A percentile compares a stretch with the other conserved stretches of the same genome.
Conservation (phyloP, 2,113 vertebrate genomes). For the Siniperca chuatsi region DNA sequence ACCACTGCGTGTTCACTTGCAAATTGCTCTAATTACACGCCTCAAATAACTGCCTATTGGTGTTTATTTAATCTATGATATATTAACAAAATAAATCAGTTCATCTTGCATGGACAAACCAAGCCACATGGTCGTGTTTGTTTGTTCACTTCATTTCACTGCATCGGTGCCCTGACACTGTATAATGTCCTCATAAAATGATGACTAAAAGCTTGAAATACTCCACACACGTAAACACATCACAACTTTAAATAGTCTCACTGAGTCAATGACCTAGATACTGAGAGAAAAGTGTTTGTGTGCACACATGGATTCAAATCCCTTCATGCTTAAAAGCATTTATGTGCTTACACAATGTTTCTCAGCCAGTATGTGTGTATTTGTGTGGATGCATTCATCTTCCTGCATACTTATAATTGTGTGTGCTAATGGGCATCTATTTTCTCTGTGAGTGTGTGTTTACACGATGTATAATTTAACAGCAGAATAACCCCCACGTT, state of each 20-base stretch:
- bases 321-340: slow-evolving; percentile 21
- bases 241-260: slow-evolving; percentile 58
- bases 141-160: slow-evolving; percentile 10
- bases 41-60: not conserved
- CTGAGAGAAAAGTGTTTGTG: slow-evolving; percentile 26
- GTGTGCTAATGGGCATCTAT: not conserved
- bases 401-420: slow-evolving; percentile 22
- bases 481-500: slow-evolving; percentile 44
- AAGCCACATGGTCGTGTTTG: not conserved
- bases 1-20: not conserved
- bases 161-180: slow-evolving; percentile 10
- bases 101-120: not conserved
- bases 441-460: slow-evolving; percentile 16
- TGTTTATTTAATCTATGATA: not conserved
- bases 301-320: slow-evolving; percentile 9
- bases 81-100: not conserved
- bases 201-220: slow-evolving; percentile 42
- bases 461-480: slow-evolving; percentile 60
- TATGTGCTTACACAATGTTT: not conserved
- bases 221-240: slow-evolving; percentile 29
- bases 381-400: slow-evolving; percentile 2
- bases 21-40: slow-evolving; percentile 4
- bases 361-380: not conserved
- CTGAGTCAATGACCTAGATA: slow-evolving; percentile 62
- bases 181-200: slow-evolving; percentile 34